Percentiles rank a stretch among this genome's conserved stretches.
These are phyloP conservation scores for Lordiphosa collinella DNA, from an alignment of 1,140 invertebrate genomes.

Conservation along the genomic window DNA sequence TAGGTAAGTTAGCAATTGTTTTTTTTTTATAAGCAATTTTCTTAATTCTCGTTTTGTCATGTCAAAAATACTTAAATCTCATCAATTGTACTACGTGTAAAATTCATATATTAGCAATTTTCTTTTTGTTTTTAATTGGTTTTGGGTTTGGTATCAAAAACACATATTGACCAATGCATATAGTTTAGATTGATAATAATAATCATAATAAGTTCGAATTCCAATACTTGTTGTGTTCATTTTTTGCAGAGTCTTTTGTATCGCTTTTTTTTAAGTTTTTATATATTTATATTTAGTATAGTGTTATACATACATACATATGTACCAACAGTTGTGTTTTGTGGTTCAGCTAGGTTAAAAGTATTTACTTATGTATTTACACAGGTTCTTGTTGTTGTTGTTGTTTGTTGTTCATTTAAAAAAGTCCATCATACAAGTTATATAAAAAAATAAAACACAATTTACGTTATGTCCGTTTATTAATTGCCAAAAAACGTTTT, in stretches of 20 bases:
- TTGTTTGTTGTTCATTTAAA: conserved; percentile 25
- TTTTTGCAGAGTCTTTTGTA: conserved; percentile 68
- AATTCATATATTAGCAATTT: conserved; percentile 60
- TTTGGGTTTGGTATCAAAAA: conserved; percentile 59
- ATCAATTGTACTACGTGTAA: conserved; percentile 74
- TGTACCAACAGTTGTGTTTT: conserved; percentile 16
- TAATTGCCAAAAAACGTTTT: conserved; percentile 59
- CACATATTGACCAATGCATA: conserved; percentile 65
- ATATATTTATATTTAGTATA: conserved; percentile 31
- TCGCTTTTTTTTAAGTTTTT: conserved; percentile 59
- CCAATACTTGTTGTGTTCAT: conserved; percentile 61
- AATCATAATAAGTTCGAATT: conserved; percentile 69
- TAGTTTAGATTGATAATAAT: conserved; percentile 19
- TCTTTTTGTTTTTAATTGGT: conserved; percentile 14
- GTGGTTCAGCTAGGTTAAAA: conserved; percentile 5
- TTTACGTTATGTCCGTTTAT: conserved; percentile 64
- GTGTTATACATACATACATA: conserved; percentile 2
- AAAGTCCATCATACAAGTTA: conserved; percentile 52
- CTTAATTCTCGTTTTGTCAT: conserved; percentile 12
- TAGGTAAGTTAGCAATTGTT: conserved; percentile 20
- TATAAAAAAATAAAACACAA: conserved; percentile 67
- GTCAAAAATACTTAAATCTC: conserved; percentile 56
- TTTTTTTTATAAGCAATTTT: too few relatives aligned
- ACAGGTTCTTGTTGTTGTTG: conserved; percentile 12
- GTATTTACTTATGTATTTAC: conserved; percentile 30